Evolutionary conservation across 2,797 vertebrate genomes (phyloP).

Genomic region (Spondyliosoma cantharus): DNA sequence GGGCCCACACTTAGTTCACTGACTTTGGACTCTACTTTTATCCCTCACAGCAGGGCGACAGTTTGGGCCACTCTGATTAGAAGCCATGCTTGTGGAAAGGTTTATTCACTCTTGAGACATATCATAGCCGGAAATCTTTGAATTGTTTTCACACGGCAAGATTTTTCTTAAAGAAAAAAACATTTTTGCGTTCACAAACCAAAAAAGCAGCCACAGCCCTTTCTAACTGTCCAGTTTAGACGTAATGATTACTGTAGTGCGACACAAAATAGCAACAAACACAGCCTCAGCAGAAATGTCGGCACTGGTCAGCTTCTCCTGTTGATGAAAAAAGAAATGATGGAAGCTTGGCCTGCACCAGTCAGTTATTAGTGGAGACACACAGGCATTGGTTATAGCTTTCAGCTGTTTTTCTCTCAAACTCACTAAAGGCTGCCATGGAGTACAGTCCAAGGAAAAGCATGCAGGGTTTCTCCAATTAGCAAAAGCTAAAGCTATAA

Average conservation of each 20-base stretch:
- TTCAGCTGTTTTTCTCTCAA: conserved; percentile 6
- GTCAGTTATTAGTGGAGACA: conserved; percentile 52
- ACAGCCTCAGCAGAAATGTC: conserved; percentile 28
- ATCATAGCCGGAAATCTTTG: not conserved
- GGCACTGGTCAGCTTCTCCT: conserved; percentile 22
- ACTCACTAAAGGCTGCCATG: not conserved
- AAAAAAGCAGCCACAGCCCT: conserved; percentile 2
- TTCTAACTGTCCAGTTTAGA: conserved; percentile 23
- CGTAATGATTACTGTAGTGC: conserved; percentile 43
- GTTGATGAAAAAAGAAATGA: conserved; percentile 46
- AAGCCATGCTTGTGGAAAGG: conserved; percentile 3
- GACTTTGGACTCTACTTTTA: not conserved
- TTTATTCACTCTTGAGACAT: conserved; percentile 11
- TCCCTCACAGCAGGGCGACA: not conserved
- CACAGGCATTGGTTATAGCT: conserved; percentile 16
- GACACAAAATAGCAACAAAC: conserved; percentile 27
- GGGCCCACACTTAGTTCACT: not conserved
- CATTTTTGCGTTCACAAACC: conserved; percentile 2
- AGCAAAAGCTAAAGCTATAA: not conserved
- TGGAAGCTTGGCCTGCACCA: conserved; percentile 33
- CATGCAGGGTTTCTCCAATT: not conserved
- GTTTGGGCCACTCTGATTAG: conserved; percentile 9
- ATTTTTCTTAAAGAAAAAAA: conserved; percentile 1
- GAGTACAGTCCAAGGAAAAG: not conserved
- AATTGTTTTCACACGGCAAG: not conserved